Conservation (phyloP, 2,113 vertebrate genomes). For the Daboia siamensis region DNA sequence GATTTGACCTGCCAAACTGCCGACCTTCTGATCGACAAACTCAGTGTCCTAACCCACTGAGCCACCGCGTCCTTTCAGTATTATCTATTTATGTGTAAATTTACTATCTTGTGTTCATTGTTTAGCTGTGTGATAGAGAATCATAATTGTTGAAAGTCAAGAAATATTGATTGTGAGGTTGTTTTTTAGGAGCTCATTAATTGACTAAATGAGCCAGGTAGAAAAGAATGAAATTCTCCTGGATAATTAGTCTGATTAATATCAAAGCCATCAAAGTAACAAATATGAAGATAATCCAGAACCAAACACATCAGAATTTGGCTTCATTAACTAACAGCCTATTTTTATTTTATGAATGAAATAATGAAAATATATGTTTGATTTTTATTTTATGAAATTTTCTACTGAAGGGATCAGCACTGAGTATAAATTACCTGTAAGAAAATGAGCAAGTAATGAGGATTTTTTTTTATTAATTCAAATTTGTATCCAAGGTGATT, state of each 20-base stretch:
- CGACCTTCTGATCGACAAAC: too few species aligned
- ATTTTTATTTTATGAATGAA: not conserved
- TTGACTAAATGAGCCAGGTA: not conserved
- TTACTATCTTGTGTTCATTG: not conserved
- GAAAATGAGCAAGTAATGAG: not conserved
- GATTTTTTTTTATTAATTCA: not conserved
- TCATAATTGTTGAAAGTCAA: not conserved
- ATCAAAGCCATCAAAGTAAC: slow-evolving; percentile 21
- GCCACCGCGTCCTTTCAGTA: too few species aligned
- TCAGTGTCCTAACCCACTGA: too few species aligned
- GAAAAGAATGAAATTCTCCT: not conserved
- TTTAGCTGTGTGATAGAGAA: not conserved
- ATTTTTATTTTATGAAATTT: not conserved
- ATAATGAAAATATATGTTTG: not conserved
- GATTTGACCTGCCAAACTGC: too few species aligned
- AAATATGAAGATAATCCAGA: slow-evolving; percentile 13
- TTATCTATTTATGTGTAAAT: not conserved
- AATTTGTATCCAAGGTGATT: not conserved
- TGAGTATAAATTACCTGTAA: not conserved
- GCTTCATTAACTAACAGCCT: not conserved
- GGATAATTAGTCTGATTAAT: slow-evolving; percentile 23
- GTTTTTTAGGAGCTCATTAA: not conserved
- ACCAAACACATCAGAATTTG: not conserved
- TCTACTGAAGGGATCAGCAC: not conserved
- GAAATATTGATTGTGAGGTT: not conserved